Percentiles rank a stretch among this genome's conserved stretches.
phyloP scores from a whole-genome alignment of 2,113 vertebrate genomes.

The Cheilinus undulatus region DNA sequence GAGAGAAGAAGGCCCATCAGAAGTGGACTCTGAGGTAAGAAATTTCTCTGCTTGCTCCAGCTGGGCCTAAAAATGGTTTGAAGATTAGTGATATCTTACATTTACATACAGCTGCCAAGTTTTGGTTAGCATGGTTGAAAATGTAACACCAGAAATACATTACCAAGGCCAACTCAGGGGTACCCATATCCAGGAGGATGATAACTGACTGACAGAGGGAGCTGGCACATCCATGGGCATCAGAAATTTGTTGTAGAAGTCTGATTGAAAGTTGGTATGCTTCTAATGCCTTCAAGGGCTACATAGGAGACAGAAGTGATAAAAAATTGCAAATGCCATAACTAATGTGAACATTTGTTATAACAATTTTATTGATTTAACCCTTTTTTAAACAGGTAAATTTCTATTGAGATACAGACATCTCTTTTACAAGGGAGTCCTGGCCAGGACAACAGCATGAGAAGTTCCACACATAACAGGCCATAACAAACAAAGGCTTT shows the following conservation, averaged over 20 bases:
- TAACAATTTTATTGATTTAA: too few species aligned
- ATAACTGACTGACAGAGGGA: constrained; percentile 85
- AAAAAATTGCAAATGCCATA: too few species aligned
- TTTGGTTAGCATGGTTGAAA: background rate
- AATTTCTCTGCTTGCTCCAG: constrained; percentile 82
- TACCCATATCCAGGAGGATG: constrained; percentile 86
- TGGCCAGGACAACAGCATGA: too few species aligned
- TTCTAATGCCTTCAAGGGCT: constrained; percentile 90
- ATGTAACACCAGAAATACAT: background rate
- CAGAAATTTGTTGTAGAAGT: constrained; percentile 75
- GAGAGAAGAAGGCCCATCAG: constrained; percentile 75
- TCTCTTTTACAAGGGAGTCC: too few species aligned
- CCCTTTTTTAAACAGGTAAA: too few species aligned
- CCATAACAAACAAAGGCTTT: too few species aligned
- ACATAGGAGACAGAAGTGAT: background rate
- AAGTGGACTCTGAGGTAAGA: constrained; percentile 56
- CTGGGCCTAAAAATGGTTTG: constrained; percentile 60
- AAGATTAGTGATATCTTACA: background rate
- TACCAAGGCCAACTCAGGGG: constrained; percentile 87
- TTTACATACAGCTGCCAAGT: background rate
- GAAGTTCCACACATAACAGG: too few species aligned
- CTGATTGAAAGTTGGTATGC: constrained; percentile 80
- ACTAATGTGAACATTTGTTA: too few species aligned
- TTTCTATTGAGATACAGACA: too few species aligned
- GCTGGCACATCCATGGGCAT: constrained; percentile 70